Base-by-base conservation (phyloP, 2,888 invertebrate species). In the Mystacides longicornis region DNA sequence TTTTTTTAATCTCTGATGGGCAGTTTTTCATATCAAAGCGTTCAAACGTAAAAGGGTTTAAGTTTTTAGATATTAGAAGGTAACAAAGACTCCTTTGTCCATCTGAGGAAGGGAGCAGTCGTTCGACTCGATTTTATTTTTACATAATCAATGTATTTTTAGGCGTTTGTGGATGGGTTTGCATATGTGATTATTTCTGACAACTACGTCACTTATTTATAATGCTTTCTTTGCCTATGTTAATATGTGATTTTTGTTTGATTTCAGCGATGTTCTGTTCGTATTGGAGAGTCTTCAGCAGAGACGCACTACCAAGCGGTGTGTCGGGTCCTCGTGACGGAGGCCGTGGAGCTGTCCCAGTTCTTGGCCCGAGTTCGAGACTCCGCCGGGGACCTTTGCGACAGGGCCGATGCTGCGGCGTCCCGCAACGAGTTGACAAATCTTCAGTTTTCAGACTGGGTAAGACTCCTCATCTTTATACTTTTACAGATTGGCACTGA, bases 361-460 rank as follows among this genome's bases (percentile, higher is more conserved):
- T 96, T 97, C 80, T 80, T 96, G 64, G 88, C 91, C 67, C 86
- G 88, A 71, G 92, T 96, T 54, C 80, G 85, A 18, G 71, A 71
- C 51, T 88, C 88, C 64, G 85, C 84, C 49, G 77, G 85, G 58
- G 80, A 80, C 67, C 72, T 85, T 65, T 78, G 81, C 65, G 77
- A 81, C 1, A 79, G 82, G 48, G 81, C 82, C 63, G 82, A 84
- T 67, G 77, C 76, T 58, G 71, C 76, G 49, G 77, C 74, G 54
- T 81, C 85, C 52, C 81, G 82, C 64, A 77, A 80, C 55, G 87
- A 88, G 65, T 79, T 94, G 52, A 89, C 89, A 66, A 86, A 88
- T 66, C 77, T 95, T 66, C 85, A 89, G 69, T 88, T 93, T 69
- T 86, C 86, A 62, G 94, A 95, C 74, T 95, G 95, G 94, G 92